These are phyloP conservation scores for Leptopilina myrica DNA, from an alignment of 2,888 invertebrate genomes.

Conservation along the genomic window DNA sequence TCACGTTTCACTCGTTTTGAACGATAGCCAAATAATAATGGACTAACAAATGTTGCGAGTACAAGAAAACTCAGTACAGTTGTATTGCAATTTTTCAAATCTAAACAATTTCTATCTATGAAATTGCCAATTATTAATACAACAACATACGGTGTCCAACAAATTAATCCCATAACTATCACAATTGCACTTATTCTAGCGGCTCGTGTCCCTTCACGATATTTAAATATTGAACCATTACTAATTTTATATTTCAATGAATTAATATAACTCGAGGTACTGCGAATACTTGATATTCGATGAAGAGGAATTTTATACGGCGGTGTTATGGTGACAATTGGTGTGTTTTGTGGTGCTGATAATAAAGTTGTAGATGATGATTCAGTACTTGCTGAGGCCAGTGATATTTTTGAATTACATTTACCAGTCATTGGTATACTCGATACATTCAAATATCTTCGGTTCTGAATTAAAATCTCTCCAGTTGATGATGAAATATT, in stretches of 20 bases:
- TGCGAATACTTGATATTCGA: constrained; percentile 75
- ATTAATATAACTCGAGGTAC: constrained; percentile 83
- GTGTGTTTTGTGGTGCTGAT: constrained; percentile 74
- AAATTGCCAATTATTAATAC: constrained; percentile 77
- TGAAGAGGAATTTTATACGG: constrained; percentile 76
- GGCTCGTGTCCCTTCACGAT: constrained; percentile 92
- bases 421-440: background rate
- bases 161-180: constrained; percentile 82
- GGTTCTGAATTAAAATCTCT: background rate
- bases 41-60: constrained; percentile 83
- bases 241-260: constrained; percentile 88
- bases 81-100: constrained; percentile 69
- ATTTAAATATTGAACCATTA: constrained; percentile 89
- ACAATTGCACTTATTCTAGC: constrained; percentile 91
- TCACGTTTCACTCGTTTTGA: constrained; percentile 83
- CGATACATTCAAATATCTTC: constrained; percentile 8
- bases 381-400: constrained; percentile 19
- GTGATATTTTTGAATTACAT: constrained; percentile 12
- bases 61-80: constrained; percentile 76
- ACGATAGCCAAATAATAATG: constrained; percentile 87
- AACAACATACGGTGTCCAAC: constrained; percentile 79
- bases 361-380: constrained; percentile 44
- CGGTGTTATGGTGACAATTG: constrained; percentile 78
- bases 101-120: constrained; percentile 56
- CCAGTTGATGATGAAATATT: background rate